Evolutionary conservation across 2,113 vertebrate genomes (phyloP).

Genomic region (Trichechus manatus): DNA sequence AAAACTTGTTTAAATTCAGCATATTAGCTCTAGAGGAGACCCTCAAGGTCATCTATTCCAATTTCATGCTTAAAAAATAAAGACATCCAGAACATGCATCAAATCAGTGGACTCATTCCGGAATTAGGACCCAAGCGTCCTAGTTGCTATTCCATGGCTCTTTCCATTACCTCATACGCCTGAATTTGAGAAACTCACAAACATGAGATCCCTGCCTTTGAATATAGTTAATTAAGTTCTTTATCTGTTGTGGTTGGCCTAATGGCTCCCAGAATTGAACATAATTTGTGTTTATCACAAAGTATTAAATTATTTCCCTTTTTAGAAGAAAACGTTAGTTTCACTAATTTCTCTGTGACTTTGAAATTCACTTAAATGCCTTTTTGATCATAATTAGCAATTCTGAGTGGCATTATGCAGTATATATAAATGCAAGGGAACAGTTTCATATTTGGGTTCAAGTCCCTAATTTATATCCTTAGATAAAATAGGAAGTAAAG

Average conservation of each 20-base stretch:
- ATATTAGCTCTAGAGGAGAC: neutral
- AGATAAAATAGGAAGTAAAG: constrained; percentile 46
- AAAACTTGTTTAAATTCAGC: neutral
- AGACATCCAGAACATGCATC: neutral
- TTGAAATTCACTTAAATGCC: constrained; percentile 19
- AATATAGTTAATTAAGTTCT: neutral
- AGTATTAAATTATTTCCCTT: neutral
- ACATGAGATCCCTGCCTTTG: neutral
- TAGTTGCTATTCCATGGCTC: neutral
- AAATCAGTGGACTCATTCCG: neutral
- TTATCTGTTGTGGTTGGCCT: constrained; percentile 1
- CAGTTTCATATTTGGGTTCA: constrained; percentile 21
- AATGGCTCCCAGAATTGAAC: neutral
- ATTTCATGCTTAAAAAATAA: neutral
- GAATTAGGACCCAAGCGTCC: neutral
- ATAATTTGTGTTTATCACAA: constrained; percentile 18
- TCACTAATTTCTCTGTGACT: constrained; percentile 44
- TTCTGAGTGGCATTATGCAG: neutral
- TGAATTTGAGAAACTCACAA: neutral
- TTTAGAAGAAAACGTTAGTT: constrained; percentile 56
- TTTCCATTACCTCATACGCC: neutral
- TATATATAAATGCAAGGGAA: neutral
- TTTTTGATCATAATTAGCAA: neutral
- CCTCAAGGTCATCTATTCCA: neutral
- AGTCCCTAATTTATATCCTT: constrained; percentile 8